Evolutionary conservation across 1,140 invertebrate species (phyloP).

Genomic region (Bactericera cockerelli): DNA sequence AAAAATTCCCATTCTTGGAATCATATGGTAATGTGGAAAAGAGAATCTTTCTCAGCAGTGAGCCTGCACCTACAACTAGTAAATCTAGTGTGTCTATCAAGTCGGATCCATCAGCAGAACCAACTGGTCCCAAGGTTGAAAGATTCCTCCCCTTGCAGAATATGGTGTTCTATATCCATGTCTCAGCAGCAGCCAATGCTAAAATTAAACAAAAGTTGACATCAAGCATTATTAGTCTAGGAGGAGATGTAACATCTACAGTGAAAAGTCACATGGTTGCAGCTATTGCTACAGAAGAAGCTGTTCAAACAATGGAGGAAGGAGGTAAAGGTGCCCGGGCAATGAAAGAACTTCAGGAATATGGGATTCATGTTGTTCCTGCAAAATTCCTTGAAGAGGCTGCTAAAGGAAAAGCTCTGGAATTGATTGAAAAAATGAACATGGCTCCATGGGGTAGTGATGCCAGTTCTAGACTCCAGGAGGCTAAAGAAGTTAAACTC

Average conservation of each 20-base stretch:
- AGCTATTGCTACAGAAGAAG: slow-evolving; percentile 49
- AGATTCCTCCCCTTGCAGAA: slow-evolving; percentile 48
- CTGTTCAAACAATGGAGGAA: slow-evolving; percentile 29
- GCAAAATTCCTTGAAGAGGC: slow-evolving; percentile 54
- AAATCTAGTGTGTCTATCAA: too few species aligned
- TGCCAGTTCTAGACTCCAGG: slow-evolving; percentile 26
- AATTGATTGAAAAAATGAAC: slow-evolving; percentile 30
- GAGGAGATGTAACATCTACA: slow-evolving; percentile 53
- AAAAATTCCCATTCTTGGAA: slow-evolving; percentile 42
- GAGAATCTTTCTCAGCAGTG: slow-evolving; percentile 22
- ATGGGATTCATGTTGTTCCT: slow-evolving; percentile 61
- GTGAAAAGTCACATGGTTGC: slow-evolving; percentile 49
- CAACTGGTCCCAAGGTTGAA: slow-evolving; percentile 28
- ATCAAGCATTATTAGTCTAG: slow-evolving; percentile 49
- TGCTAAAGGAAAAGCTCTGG: slow-evolving; percentile 27
- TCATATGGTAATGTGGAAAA: slow-evolving; percentile 42
- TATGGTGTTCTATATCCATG: slow-evolving; percentile 61
- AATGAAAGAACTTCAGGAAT: slow-evolving; percentile 47
- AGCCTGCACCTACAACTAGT: too few species aligned
- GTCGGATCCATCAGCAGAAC: not conserved
- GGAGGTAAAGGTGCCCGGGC: slow-evolving; percentile 47
- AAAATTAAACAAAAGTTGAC: slow-evolving; percentile 34
- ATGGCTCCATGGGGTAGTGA: slow-evolving; percentile 35
- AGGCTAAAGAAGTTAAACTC: slow-evolving; percentile 37
- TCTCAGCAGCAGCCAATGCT: slow-evolving; percentile 40